Conservation (phyloP, 2,888 invertebrate species). For the Phortica magna region DNA sequence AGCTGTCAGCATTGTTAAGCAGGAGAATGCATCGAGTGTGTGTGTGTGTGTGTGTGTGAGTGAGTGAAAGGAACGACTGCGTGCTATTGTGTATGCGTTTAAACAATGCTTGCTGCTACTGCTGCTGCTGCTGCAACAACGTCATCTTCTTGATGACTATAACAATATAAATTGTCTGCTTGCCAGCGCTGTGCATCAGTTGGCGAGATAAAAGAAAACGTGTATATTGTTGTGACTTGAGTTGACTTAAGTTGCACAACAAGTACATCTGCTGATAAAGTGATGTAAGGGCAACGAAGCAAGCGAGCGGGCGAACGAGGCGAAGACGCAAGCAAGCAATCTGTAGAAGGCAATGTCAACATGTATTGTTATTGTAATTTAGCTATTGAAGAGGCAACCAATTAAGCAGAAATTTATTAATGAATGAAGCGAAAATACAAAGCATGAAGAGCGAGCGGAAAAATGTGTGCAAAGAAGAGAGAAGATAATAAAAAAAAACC, state of each 20-base stretch:
- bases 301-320: not conserved
- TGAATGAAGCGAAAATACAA: not conserved
- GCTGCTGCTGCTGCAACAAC: not conserved
- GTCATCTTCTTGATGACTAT: not conserved
- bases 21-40: too few species aligned
- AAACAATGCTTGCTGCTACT: not conserved
- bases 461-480: too few species aligned
- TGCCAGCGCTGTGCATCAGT: not conserved
- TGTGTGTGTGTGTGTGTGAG: too few species aligned
- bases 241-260: not conserved
- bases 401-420: too few species aligned
- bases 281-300: not conserved
- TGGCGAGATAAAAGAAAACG: not conserved
- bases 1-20: constrained; percentile 45
- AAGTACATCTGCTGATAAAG: not conserved
- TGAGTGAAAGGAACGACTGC: too few species aligned
- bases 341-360: too few species aligned
- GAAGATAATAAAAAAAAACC: too few species aligned
- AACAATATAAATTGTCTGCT: constrained; percentile 4
- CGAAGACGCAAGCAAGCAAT: too few species aligned
- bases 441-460: too few species aligned
- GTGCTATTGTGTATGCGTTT: too few species aligned
- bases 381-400: too few species aligned
- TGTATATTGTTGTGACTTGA: constrained; percentile 8
- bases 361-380: too few species aligned